Conservation (phyloP, 2,113 vertebrate species). For the Anguilla japonica region DNA sequence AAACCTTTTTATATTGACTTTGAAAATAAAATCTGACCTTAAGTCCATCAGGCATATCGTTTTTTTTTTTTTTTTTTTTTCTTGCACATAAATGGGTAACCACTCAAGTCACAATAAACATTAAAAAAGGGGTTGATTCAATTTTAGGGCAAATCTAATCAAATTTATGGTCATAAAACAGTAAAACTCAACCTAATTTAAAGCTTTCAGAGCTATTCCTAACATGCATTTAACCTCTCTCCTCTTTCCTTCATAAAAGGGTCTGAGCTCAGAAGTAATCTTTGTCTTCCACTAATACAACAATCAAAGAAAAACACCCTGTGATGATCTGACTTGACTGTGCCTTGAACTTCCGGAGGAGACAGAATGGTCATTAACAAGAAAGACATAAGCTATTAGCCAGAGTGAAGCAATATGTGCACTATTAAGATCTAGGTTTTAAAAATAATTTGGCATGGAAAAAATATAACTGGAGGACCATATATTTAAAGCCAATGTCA, state of each 20-base stretch:
- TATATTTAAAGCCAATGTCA: not conserved
- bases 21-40: not conserved
- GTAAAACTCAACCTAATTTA: constrained; percentile 57
- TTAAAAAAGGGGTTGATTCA: constrained; percentile 31
- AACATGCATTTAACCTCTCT: constrained; percentile 48
- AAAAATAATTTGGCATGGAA: constrained; percentile 18
- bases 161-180: constrained; percentile 61
- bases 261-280: constrained; percentile 56
- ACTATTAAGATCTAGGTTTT: not conserved
- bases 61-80: not conserved
- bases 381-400: constrained; percentile 9
- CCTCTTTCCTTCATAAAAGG: constrained; percentile 61
- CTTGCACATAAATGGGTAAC: constrained; percentile 35
- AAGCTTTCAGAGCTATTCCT: constrained; percentile 53
- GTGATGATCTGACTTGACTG: constrained; percentile 19
- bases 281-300: constrained; percentile 53
- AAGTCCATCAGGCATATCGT: not conserved
- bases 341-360: constrained; percentile 15
- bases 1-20: not conserved
- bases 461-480: not conserved
- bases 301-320: constrained; percentile 33
- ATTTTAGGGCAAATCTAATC: constrained; percentile 61
- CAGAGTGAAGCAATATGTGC: constrained; percentile 13
- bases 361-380: constrained; percentile 11
- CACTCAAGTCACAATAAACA: constrained; percentile 35